Evolutionary conservation across 2,113 vertebrate genomes (phyloP).

Genomic region (Oncorhynchus keta): DNA sequence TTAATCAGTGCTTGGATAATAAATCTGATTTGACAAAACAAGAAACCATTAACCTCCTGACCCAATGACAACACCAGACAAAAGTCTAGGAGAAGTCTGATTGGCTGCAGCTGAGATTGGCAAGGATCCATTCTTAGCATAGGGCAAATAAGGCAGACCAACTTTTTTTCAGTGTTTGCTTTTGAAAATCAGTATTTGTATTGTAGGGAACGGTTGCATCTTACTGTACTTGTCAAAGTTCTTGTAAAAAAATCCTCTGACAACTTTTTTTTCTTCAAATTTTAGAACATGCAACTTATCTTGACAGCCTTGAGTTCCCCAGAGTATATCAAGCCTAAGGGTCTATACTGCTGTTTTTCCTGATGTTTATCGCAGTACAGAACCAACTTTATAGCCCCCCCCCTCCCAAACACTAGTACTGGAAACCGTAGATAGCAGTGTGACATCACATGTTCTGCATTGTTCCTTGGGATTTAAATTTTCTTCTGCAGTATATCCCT

Average conservation of each 20-base stretch:
- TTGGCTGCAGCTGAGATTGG: slow-evolving; percentile 38
- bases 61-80: slow-evolving; percentile 34
- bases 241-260: not conserved
- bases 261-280: not conserved
- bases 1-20: slow-evolving; percentile 67
- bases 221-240: not conserved
- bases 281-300: not conserved
- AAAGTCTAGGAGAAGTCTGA: slow-evolving; percentile 33
- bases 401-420: not conserved
- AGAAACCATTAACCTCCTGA: slow-evolving; percentile 64
- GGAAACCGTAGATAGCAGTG: not conserved
- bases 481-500: no score
- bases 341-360: not conserved
- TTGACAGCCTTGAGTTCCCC: not conserved
- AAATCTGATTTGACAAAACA: slow-evolving; percentile 71
- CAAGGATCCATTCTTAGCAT: slow-evolving; percentile 1
- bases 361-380: not conserved
- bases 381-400: not conserved
- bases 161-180: not conserved
- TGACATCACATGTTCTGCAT: no score
- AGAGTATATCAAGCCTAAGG: not conserved
- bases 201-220: not conserved
- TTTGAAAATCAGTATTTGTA: not conserved
- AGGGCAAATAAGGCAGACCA: not conserved
- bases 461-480: no score